Evolutionary conservation across 2,888 invertebrate genomes (phyloP), one percentile per base, ranked within the genome.

Genomic region (Strigamia maritima): DNA sequence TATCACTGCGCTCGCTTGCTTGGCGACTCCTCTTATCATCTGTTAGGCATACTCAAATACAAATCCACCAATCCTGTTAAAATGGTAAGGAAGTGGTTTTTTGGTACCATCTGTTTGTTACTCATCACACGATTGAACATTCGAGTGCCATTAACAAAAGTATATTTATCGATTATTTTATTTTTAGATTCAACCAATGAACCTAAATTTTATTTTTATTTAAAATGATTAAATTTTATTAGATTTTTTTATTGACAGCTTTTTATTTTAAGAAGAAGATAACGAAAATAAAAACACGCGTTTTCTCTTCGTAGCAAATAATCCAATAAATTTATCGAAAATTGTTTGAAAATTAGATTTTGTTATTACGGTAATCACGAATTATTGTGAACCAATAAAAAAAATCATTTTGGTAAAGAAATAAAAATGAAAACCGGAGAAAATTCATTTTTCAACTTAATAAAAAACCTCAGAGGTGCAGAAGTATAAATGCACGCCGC

Each of bases 21-120:
- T 65, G 24, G 65, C 65, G 65, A 65, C 65, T 65, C 65, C 28
- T 26, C 65, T 14, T 10, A 26, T 65, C 65, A 24, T 65, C 65
- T 65, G 7, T 28, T 26, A 65, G 24, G 65, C 65, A 26, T 26
- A 26, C 65, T 65, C 65, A 26, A 65, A 26, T 28, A 24, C 8
- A 24, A 65, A 14, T 65, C 65, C 65, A 65, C 65, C 65, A 65
- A 65, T 65, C 65, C 65, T 65, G 65, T 65, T 65, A 28, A 60
- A 65, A 26, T 26, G 65, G 65, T 65, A 65, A 65, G 28, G 65
- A 28, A 49, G 49, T 49, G 19, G 6, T 14, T 49, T 49, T 49
- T n/a, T n/a, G n/a, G 49, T 49, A 49, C 49, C 49, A 65, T 65
- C 28, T 65, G 65, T 49, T 14, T 49, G n/a, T 26, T 28, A 65